Base-by-base conservation (phyloP, 2,888 invertebrate genomes). In the Cerceris ruficornis region DNA sequence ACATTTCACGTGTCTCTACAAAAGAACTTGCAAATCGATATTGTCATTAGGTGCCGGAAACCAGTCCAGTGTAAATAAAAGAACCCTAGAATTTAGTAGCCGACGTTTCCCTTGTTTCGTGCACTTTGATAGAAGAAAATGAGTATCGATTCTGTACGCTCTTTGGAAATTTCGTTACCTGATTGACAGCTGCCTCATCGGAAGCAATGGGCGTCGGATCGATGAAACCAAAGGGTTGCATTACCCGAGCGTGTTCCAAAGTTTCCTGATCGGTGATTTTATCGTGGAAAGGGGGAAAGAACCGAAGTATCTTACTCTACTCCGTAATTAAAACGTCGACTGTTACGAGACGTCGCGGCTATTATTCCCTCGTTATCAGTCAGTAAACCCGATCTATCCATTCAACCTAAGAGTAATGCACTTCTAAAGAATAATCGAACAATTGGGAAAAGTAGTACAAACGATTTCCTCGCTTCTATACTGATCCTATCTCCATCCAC, bases 261-360 rank as follows among this genome's bases (percentile, higher is more conserved):
- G 43, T 68, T 64, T 46, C 58, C 58, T 64, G 75, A 68, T 62
- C 54, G 72, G 65, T 58, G 73, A 54, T 64, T 64, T 43, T 39
- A 43, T 64, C 57, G 62, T 57, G 39, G 13, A 46, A 62, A 54
- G 14, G 62, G 41, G 49, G 58, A 64, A 58, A 57, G n/a, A 9
- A 58, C 6, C 43, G 11, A 11, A 57, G 42, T 57, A 58, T 70
- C 62, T 57, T 64, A 49, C 64, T 70, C 62, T 50, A 13, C 49
- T 39, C 17, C 49, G 57, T 50, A 64, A 70, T 70, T 70, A 64
- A 64, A 64, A 67, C 54, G 46, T 75, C 72, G n/a, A 39, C 39
- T 65, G 15, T 50, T 57, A 59, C 57, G 57, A 64, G n/a, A 49
- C 54, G 65, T 41, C 52, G 59, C 50, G 58, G 43, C 41, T 57